Base-by-base conservation (phyloP, 2,888 invertebrate genomes). In the Drosophila birchii region DNA sequence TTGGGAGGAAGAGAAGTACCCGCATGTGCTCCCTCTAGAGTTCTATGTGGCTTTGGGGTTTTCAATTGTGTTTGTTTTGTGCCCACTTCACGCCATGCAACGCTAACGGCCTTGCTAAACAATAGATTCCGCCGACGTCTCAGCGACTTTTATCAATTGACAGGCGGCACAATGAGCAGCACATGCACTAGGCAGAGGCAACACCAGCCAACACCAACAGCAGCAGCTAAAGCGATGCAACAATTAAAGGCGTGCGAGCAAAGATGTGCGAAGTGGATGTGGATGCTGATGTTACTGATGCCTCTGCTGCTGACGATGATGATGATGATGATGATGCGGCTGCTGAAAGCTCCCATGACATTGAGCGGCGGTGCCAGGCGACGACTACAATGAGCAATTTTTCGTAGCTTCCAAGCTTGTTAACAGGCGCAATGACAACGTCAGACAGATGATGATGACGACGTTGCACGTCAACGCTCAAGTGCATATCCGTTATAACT, bases 401-500 rank as follows among this genome's bases (percentile, higher is more conserved):
- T 70, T 70, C 47, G 72, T 62, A 61, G 59, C 51, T 53, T 53
- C 49, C 58, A 39, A 51, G 73, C 66, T 72, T 72, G 81, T 83
- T 86, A 80, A 86, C 81, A 78, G 74, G 68, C 74, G 57, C 74
- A 75, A 60, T 70, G 71, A 76, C 64, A 70, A 73, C 63, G 57
- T 58, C 73, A 74, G 70, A 70, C 74, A 74, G 74, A 76, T 47
- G 47, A 47, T 34, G 51, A 53, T 75, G 81, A 81, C 83, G 68
- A 66, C 72, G 61, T 62, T 56, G 73, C 76, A 63, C 72, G 69
- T 85, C 83, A 82, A 75, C 81, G 87, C 80, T 78, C 80, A 81
- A 76, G 74, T 84, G 89, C 87, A 88, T 44, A 61, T 83, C 90
- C 89, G 90, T 89, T 90, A 90, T 81, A 89, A 86, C 89, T 89